Conservation (phyloP, 2,113 vertebrate genomes). For the Paraplagusia blochii region DNA sequence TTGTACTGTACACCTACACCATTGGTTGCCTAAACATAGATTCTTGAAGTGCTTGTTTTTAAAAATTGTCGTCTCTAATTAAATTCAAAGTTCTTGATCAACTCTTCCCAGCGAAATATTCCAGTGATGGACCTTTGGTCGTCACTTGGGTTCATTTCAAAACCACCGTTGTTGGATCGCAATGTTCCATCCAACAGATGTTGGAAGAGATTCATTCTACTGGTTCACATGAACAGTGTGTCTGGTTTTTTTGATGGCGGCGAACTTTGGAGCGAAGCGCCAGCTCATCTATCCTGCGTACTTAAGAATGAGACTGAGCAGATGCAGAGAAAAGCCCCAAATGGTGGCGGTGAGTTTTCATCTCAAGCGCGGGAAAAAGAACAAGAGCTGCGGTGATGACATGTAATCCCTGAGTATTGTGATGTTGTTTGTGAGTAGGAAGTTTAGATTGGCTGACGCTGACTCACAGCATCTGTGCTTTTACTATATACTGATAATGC, state of each 20-base stretch:
- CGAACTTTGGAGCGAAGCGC: conserved; percentile 1
- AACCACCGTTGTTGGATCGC: not conserved
- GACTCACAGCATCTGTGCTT: conserved; percentile 38
- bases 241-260: conserved; percentile 3
- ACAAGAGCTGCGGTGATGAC: conserved; percentile 29
- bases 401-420: conserved; percentile 13
- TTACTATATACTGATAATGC: conserved; percentile 25
- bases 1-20: too few species aligned
- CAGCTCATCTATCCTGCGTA: conserved; percentile 1
- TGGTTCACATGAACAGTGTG: not conserved
- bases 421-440: conserved; percentile 12
- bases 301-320: conserved; percentile 28
- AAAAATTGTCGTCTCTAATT: too few species aligned
- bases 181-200: not conserved
- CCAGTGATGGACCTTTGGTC: not conserved
- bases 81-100: too few species aligned
- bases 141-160: not conserved
- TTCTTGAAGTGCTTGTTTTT: too few species aligned
- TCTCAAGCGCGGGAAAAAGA: conserved; percentile 23
- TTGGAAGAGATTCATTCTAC: not conserved
- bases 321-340: conserved; percentile 17
- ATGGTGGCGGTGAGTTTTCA: conserved; percentile 14
- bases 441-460: conserved; percentile 49
- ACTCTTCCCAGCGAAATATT: not conserved
- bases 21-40: too few species aligned